These are phyloP conservation scores for Fragum fragum DNA, from an alignment of 2,888 invertebrate species.

Conservation along the genomic window DNA sequence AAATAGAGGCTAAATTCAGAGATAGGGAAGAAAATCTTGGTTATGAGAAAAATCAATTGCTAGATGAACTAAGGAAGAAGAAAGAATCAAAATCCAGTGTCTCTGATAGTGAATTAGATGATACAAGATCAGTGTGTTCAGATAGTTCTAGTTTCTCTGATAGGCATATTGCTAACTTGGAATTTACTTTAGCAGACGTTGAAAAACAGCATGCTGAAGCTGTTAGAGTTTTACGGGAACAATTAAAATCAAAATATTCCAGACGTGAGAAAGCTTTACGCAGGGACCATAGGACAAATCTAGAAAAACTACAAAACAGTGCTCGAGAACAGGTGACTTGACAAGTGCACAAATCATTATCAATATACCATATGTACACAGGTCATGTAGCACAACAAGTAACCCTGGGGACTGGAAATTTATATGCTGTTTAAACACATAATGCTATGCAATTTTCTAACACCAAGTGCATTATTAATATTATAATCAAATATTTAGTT, in stretches of 20 bases:
- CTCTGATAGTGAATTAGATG: slow-evolving; percentile 52
- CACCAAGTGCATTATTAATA: slow-evolving; percentile 18
- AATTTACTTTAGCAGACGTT: slow-evolving; percentile 69
- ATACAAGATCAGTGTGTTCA: slow-evolving; percentile 48
- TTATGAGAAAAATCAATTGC: slow-evolving; percentile 76
- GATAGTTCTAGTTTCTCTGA: slow-evolving; percentile 45
- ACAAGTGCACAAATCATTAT: slow-evolving; percentile 12
- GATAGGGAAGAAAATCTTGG: slow-evolving; percentile 78
- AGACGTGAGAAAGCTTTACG: slow-evolving; percentile 58
- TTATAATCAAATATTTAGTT: no score
- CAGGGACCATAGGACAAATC: slow-evolving; percentile 64
- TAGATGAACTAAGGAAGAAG: slow-evolving; percentile 70
- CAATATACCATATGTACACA: slow-evolving; percentile 18
- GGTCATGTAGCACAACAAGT: slow-evolving; percentile 14
- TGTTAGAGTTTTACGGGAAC: slow-evolving; percentile 76
- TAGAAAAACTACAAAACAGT: slow-evolving; percentile 38
- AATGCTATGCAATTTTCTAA: slow-evolving; percentile 17
- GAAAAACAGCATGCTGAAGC: slow-evolving; percentile 74
- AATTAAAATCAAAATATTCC: slow-evolving; percentile 71
- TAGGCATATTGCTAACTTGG: slow-evolving; percentile 60
- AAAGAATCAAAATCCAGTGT: slow-evolving; percentile 19
- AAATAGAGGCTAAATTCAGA: slow-evolving; percentile 78
- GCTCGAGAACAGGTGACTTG: slow-evolving; percentile 54
- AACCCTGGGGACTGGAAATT: slow-evolving; percentile 4
- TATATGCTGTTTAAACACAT: slow-evolving; percentile 19